Evolutionary conservation across 2,113 vertebrate genomes (phyloP), one percentile per base, ranked within the genome.

Genomic region (Triplophysa tibetana): DNA sequence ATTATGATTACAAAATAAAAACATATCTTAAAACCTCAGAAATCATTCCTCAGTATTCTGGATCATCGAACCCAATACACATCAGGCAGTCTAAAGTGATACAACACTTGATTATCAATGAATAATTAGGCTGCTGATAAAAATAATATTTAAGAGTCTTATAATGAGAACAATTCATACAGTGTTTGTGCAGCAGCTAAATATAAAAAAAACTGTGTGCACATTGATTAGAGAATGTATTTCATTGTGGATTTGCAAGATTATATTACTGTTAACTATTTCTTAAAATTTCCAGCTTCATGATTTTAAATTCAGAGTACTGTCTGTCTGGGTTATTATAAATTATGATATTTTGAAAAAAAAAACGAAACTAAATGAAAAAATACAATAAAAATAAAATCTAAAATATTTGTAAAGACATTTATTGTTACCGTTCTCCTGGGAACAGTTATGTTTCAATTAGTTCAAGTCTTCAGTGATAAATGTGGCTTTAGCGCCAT

Each of bases 381-480:
- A 8, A 19, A 41, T 48, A 76, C 1, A 24, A 63, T 65, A 56
- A 29, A 78, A 67, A 13, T 65, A 48, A 66, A 45, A 62, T 43
- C 45, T 21, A 26, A 80, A 60, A 63, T 76, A 12, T 54, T 65
- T 41, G 29, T 70, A 76, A 58, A 33, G 4, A 54, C 56, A 67
- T n/a, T 56, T 56, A 29, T 29, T 45, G 0, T 79, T 70, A 29
- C 29, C 33, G 17, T 68, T 45, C 38, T 29, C 33, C 24, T 54
- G 8, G 38, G 48, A 41, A 75, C 29, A 21, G 58, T 9, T 48
- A 50, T 50, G 19, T 24, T 33, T 43, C 33, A 63, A 38, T 38
- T 38, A 7, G 56, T 82, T 85, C 77, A 85, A 77, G 80, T 82
- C 69, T 68, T 74, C 60, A 73, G 70, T 68, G 73, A 81, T 73